Base-by-base conservation (phyloP, 2,113 vertebrate species). In the Trochalopteron elliotii region DNA sequence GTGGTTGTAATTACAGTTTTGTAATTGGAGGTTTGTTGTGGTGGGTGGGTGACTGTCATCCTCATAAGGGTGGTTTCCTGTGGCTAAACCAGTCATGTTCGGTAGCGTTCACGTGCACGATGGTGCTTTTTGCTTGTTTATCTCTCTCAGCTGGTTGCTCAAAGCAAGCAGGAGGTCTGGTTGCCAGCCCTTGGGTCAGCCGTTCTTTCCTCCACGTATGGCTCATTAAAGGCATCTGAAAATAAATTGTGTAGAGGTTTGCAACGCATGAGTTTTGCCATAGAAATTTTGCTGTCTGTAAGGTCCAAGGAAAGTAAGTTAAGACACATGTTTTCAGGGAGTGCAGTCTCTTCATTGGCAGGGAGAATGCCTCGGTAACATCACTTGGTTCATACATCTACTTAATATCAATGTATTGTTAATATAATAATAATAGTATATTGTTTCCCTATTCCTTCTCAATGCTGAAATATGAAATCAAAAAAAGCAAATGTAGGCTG, bases 21-120 rank as follows among this genome's bases (percentile, higher is more conserved):
- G 50, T 57, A 65, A 44, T 40, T 67, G 37, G 31, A 50, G 28
- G 40, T 75, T 71, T 84, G 28, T 93, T 85, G 0, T 8, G 20
- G n/a, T 82, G 79, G 4, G 19, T 61, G 52, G 11, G 33, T 30
- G n/a, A 7, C 23, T 80, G 37, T 31, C 33, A 24, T 42, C 20
- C 53, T 61, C 7, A 9, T 53, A 20, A 50, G 3, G 8, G 2
- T 23, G 55, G 53, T 75, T 69, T 52, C 25, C 44, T 69, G 2
- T 55, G 75, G 45, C 35, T 75, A 13, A 60, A 49, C 1, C 15
- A 50, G 27, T 39, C 22, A 1, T 1, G 30, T 56, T 82, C 21
- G 25, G 2, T 15, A 11, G 33, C 13, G 21, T 71, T 82, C 17
- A 22, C 1, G 5, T 72, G 21, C 0, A 0, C 37, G 20, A 0